phyloP scores from a whole-genome alignment of 2,888 invertebrate genomes.

The Iselma pallidipennis region DNA sequence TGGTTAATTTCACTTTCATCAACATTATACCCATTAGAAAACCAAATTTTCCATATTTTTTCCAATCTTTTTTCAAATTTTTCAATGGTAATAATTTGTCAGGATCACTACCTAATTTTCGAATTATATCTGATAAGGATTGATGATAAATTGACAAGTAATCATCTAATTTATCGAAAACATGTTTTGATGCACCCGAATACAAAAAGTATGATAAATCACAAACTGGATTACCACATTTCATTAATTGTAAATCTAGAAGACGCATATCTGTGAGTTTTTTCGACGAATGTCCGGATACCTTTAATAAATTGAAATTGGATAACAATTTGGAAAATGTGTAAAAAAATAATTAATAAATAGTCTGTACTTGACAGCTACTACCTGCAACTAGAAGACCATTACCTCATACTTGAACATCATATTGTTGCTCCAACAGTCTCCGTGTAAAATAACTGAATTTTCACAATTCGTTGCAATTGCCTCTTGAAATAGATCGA shows the following conservation, averaged over 20 bases:
- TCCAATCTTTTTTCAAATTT: constrained; percentile 36
- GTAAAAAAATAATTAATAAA: no score
- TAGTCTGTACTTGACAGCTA: no score
- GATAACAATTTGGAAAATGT: no score
- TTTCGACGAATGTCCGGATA: background rate
- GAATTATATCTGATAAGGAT: constrained; percentile 36
- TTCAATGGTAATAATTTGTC: constrained; percentile 41
- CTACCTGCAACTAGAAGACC: no score
- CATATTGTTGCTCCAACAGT: constrained; percentile 33
- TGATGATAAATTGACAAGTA: constrained; percentile 45
- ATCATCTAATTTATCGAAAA: constrained; percentile 41
- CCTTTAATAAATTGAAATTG: no score
- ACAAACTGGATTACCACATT: constrained; percentile 35
- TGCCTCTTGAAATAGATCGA: background rate
- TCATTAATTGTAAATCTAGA: constrained; percentile 41
- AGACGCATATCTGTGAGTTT: constrained; percentile 27
- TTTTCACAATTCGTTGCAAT: background rate
- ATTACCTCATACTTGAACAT: constrained; percentile 27
- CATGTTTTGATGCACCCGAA: constrained; percentile 40
- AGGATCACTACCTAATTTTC: constrained; percentile 37
- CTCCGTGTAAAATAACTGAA: constrained; percentile 26
- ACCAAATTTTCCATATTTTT: constrained; percentile 31
- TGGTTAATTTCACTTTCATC: constrained; percentile 27
- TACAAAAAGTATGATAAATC: constrained; percentile 50
- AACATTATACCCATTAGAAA: constrained; percentile 27